Conservation (phyloP, 2,888 invertebrate species). For the Andrena praecox region DNA sequence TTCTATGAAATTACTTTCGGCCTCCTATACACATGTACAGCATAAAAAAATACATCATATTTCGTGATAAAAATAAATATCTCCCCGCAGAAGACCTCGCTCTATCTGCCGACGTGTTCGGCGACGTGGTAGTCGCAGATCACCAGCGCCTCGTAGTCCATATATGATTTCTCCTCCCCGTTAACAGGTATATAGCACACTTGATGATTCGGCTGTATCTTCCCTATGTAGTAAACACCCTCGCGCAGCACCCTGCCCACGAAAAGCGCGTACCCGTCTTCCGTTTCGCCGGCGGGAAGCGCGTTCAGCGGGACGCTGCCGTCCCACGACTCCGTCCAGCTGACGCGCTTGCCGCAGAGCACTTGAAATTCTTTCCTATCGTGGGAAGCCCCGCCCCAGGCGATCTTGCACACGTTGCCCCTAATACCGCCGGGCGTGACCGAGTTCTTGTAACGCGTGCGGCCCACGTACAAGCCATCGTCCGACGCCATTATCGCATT, state of each 20-base stretch:
- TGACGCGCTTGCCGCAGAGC: conserved; percentile 74
- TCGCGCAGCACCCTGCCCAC: conserved; percentile 78
- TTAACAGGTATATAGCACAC: conserved; percentile 77
- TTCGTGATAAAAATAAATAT: conserved; percentile 57
- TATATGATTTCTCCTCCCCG: conserved; percentile 73
- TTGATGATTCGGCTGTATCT: conserved; percentile 80
- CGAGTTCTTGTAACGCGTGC: conserved; percentile 69
- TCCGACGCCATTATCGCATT: conserved; percentile 73
- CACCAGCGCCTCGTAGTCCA: conserved; percentile 81
- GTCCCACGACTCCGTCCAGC: conserved; percentile 77
- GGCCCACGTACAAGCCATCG: conserved; percentile 74
- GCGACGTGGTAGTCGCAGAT: conserved; percentile 64
- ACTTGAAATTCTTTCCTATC: conserved; percentile 76
- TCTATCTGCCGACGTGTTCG: conserved; percentile 76
- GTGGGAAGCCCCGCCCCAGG: conserved; percentile 73
- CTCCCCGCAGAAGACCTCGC: not conserved
- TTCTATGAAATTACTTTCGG: not conserved
- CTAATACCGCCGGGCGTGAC: conserved; percentile 74
- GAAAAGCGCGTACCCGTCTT: conserved; percentile 77
- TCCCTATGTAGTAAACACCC: conserved; percentile 76
- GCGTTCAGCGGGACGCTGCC: conserved; percentile 80
- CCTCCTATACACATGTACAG: conserved; percentile 6
- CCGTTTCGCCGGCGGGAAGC: conserved; percentile 79
- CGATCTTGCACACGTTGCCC: conserved; percentile 64
- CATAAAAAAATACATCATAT: conserved; percentile 48